Evolutionary conservation across 2,797 vertebrate species (phyloP), one percentile per base, ranked within the genome.

Genomic region (Poeciliopsis presidionis): DNA sequence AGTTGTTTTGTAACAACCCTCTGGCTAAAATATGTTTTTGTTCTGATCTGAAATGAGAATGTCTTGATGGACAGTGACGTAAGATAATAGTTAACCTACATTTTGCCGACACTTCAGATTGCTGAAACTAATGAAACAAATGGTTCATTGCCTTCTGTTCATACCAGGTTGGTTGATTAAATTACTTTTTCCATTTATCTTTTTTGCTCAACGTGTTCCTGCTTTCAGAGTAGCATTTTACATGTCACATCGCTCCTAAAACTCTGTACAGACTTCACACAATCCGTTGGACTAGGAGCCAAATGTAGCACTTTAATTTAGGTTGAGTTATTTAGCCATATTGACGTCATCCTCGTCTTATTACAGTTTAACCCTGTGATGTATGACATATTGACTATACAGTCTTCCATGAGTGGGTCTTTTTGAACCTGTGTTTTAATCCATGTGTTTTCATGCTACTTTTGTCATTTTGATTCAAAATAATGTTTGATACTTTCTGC

Each of bases 301-400:
- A 5, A 81, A 55, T 47, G n/a, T 9, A 46, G 69, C 33, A 22
- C 36, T 78, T 86, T 79, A 18, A 84, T 85, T 61, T 53, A 51
- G 16, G 74, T 79, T 6, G 81, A 87, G 61, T 41, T 71, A 51
- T 77, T 84, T 47, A 55, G n/a, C 67, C 59, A 72, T 79, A 85
- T 80, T 79, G 43, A 81, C 53, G 73, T 72, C 74, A 75, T 59
- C 7, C 51, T 13, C 41, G 75, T 81, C 20, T 87, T 59, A 73
- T 81, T 73, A 76, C 72, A 84, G 39, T 71, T 78, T 77, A 2
- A 43, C 8, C 41, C 2, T 2, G 8, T 43, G 8, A 43, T 11
- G 41, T 9, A 11, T 43, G 8, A 43, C 2, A 9, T 11, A 9
- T 43, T 43, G 41, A 11, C 8, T 43, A 11, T 43, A 43, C 41